Conservation (phyloP, 2,113 vertebrate genomes). For the Rhea pennata region DNA sequence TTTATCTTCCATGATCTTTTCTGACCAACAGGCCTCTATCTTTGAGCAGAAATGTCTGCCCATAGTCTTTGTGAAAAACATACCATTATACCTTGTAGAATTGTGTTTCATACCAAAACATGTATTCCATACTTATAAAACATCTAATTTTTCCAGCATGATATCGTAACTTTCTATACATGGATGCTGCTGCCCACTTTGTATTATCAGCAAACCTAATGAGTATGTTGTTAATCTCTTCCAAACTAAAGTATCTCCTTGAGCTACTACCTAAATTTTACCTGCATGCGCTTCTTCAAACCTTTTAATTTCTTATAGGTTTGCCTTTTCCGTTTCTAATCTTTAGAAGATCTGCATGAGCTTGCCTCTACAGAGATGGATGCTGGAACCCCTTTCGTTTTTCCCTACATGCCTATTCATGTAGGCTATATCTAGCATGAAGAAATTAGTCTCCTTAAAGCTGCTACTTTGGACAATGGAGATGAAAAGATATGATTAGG, state of each 20-base stretch:
- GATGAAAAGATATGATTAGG: background rate
- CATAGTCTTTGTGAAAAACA: background rate
- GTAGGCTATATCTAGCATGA: background rate
- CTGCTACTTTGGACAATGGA: background rate
- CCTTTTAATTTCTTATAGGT: background rate
- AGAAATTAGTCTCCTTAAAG: background rate
- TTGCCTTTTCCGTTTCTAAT: background rate
- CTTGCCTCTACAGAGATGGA: background rate
- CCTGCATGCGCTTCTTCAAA: background rate
- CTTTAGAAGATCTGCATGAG: background rate
- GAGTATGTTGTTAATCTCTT: background rate
- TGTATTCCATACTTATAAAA: background rate
- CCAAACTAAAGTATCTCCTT: background rate
- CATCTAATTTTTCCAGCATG: background rate
- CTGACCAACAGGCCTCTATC: background rate
- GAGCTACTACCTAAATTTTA: background rate
- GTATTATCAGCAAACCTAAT: background rate
- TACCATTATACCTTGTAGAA: no score
- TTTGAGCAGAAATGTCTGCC: background rate
- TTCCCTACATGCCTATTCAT: background rate
- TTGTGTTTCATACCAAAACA: no score
- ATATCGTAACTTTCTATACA: background rate
- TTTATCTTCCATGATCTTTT: background rate
- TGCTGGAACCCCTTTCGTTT: background rate
- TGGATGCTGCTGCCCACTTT: background rate